A percentile compares a stretch with the other conserved stretches of the same genome.
Evolutionary conservation across 2,113 vertebrate species (phyloP).

Genomic region (Atlantisia rogersi): DNA sequence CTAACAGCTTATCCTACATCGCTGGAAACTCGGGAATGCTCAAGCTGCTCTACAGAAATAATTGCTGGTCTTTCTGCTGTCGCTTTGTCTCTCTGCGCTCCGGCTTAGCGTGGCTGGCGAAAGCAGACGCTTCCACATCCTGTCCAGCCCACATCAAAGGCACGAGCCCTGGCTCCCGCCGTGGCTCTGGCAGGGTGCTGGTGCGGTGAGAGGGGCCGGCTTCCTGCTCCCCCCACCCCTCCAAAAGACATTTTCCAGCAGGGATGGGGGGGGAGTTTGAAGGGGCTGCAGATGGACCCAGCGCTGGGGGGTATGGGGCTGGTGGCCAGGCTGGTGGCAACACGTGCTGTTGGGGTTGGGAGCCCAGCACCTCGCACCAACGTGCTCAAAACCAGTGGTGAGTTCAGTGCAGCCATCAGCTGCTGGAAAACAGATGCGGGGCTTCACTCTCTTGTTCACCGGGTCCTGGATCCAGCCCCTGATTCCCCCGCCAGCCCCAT

Average conservation of each 20-base stretch:
- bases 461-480: neutral
- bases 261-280: neutral
- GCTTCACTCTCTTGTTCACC: neutral
- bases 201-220: neutral
- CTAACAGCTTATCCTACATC: neutral
- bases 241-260: neutral
- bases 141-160: conserved; percentile 55
- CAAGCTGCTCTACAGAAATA: neutral
- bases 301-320: rapidly evolving
- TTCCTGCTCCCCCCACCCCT: neutral
- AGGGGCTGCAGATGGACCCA: neutral
- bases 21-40: neutral
- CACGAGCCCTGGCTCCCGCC: neutral
- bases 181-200: neutral
- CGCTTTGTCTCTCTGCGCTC: neutral
- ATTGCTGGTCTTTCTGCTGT: neutral
- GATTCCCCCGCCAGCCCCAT: neutral
- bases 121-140: conserved; percentile 50
- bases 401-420: neutral
- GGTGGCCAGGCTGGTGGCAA: neutral
- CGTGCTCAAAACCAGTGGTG: rapidly evolving
- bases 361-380: rapidly evolving
- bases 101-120: neutral
- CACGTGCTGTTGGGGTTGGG: neutral
- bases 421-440: neutral